Percentiles rank a stretch among this genome's conserved stretches.
Conservation (phyloP, 2,113 vertebrate genomes). For the Zapornia atra region DNA sequence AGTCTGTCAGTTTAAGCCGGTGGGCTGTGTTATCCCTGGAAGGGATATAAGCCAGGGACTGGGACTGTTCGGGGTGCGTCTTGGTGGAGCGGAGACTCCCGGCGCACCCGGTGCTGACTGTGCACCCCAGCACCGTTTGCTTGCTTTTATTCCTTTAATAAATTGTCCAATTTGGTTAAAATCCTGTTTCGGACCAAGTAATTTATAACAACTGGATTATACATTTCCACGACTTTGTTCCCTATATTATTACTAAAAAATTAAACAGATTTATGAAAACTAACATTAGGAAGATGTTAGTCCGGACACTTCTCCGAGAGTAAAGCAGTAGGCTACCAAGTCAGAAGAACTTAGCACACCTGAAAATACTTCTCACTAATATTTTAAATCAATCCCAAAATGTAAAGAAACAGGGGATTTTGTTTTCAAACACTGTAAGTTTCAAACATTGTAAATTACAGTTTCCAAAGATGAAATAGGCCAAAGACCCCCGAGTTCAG, state of each 20-base stretch:
- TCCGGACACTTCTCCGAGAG: not conserved
- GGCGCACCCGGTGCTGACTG: too few relatives aligned
- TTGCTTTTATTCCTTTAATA: too few relatives aligned
- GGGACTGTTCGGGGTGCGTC: too few relatives aligned
- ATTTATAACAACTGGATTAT: too few relatives aligned
- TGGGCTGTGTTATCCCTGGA: too few relatives aligned
- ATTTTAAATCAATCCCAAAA: not conserved
- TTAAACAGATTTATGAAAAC: not conserved
- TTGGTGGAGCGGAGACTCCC: too few relatives aligned
- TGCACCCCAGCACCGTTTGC: too few relatives aligned
- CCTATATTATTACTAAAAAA: not conserved
- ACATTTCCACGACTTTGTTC: not conserved
- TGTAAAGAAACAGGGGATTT: not conserved
- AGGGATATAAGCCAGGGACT: too few relatives aligned
- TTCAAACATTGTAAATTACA: not conserved
- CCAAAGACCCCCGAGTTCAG: not conserved
- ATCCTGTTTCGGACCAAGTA: too few relatives aligned
- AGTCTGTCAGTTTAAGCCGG: too few relatives aligned
- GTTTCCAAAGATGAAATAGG: not conserved
- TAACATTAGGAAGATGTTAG: not conserved
- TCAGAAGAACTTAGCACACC: not conserved
- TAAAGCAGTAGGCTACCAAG: not conserved
- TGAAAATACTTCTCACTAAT: not conserved
- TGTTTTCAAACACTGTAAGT: not conserved
- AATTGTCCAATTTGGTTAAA: too few relatives aligned